Evolutionary conservation across 2,797 vertebrate species (phyloP), one percentile per base, ranked within the genome.

Genomic region (Thaleichthys pacificus): DNA sequence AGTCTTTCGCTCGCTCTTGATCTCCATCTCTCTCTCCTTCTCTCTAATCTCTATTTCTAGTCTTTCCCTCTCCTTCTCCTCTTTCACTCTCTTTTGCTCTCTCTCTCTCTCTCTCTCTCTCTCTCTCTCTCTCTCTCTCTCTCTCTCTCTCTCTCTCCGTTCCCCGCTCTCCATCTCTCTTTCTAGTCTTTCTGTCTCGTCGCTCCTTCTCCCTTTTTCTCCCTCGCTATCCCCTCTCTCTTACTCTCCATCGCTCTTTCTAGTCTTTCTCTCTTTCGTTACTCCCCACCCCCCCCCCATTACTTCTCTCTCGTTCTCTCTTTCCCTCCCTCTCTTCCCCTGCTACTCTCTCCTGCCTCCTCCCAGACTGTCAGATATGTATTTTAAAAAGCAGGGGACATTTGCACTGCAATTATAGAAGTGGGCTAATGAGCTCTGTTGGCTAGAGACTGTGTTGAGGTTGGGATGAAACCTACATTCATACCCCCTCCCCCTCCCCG

Each of bases 341-440:
- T 72, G 65, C 32, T 67, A 65, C 47, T 38, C 57, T 49, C 47
- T 72, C 28, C 28, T 68, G 15, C 28, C 42, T 68, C 35, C 30
- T 79, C 82, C 84, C 80, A 78, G 54, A 76, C 79, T 75, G 72
- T 85, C 82, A 86, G 78, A 76, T 63, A 72, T 61, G 80, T 83
- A 89, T 89, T 91, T 90, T 90, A 91, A 88, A 42, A 91, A 91
- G 88, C 85, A 88, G 85, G 63, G 21, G 54, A 71, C 65, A 15
- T 74, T 81, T 80, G 67, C 72, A 87, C 87, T 86, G 88, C 92
- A 91, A 93, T 93, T 93, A 92, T 91, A 92, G 88, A 93, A 92
- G 83, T 92, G 87, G 92, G 93, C 89, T 93, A 94, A 94, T 94
- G 89, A 91, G 86, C 80, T 86, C 82, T 65, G 75, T 66, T 84